phyloP scores from a whole-genome alignment of 2,113 vertebrate genomes.

The Boulengerochromis microlepis region DNA sequence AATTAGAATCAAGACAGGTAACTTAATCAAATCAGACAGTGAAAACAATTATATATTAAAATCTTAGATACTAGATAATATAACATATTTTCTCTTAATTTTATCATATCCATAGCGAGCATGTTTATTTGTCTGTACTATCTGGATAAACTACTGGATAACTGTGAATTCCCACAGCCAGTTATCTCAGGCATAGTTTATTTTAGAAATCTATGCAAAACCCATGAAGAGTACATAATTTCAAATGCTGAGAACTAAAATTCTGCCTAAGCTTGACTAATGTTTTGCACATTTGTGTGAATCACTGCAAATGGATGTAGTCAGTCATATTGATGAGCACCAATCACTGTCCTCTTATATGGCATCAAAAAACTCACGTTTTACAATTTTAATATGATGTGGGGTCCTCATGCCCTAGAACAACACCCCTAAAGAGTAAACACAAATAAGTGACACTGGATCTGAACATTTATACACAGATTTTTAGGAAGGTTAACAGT shows the following conservation, averaged over 20 bases:
- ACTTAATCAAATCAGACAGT: background rate
- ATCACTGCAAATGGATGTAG: background rate
- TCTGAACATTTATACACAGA: background rate
- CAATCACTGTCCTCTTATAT: background rate
- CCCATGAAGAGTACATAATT: constrained; percentile 34
- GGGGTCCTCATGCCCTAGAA: background rate
- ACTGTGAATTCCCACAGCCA: constrained; percentile 14
- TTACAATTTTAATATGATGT: background rate
- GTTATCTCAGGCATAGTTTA: constrained; percentile 31
- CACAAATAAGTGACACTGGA: background rate
- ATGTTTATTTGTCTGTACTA: background rate
- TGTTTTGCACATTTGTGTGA: background rate
- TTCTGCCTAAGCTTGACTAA: background rate
- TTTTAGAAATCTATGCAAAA: background rate
- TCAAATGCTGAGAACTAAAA: background rate
- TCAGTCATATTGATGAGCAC: background rate
- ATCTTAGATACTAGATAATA: background rate
- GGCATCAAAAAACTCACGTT: background rate
- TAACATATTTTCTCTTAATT: background rate
- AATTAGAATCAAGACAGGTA: background rate
- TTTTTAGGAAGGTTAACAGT: background rate
- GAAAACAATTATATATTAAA: background rate
- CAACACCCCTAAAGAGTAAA: background rate
- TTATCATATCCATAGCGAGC: background rate
- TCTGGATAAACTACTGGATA: background rate